phyloP scores from a whole-genome alignment of 2,888 invertebrate species.

The Cerastis leucographa region DNA sequence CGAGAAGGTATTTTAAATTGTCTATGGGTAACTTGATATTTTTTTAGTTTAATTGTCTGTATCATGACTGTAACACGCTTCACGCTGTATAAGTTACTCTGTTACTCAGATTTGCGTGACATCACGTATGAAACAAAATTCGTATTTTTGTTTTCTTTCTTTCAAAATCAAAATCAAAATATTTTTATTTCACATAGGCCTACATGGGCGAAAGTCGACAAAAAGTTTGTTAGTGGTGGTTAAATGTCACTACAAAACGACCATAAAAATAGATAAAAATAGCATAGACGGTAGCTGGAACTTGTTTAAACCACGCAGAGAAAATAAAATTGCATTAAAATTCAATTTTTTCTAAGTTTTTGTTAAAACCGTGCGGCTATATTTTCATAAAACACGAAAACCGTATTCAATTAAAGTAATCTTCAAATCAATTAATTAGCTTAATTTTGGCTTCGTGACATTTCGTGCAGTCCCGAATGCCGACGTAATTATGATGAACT shows the following conservation, averaged over 20 bases:
- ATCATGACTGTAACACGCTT: background rate
- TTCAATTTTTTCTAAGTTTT: background rate
- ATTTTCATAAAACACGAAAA: conserved; percentile 42
- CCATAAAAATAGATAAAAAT: background rate
- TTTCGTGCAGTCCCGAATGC: conserved; percentile 33
- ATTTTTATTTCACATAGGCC: no score
- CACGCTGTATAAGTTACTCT: background rate
- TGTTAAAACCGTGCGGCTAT: background rate
- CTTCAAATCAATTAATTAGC: conserved; percentile 49
- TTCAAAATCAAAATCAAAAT: no score
- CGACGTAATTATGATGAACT: conserved; percentile 55
- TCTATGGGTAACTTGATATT: background rate
- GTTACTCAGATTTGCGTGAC: background rate
- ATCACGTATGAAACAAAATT: background rate
- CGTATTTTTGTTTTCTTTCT: no score
- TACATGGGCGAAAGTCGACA: no score
- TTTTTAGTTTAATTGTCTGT: background rate
- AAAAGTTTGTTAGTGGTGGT: no score
- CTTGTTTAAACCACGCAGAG: background rate
- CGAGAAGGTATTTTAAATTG: background rate
- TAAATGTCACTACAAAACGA: background rate
- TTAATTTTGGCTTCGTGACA: conserved; percentile 50
- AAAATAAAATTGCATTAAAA: background rate
- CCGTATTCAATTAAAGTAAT: conserved; percentile 55
- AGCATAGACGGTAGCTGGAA: background rate